Evolutionary conservation across 1,140 invertebrate genomes (phyloP).

Genomic region (Drosophila lacteicornis): DNA sequence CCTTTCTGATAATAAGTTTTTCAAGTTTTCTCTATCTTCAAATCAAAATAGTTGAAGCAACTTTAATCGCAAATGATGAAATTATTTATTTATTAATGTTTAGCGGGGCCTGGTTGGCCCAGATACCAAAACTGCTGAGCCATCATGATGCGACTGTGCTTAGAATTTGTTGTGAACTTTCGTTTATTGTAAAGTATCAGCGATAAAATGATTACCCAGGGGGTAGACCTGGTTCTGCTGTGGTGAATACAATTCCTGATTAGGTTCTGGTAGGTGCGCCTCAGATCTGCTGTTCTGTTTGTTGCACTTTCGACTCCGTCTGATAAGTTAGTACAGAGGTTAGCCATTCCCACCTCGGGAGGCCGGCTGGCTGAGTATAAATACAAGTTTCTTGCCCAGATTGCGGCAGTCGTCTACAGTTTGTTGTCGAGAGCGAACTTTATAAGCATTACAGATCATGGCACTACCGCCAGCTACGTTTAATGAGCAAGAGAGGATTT

Average conservation of each 20-base stretch:
- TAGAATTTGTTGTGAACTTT: neutral
- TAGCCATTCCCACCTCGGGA: neutral
- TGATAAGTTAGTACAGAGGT: constrained; percentile 8
- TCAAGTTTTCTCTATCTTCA: too few relatives aligned
- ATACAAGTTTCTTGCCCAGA: neutral
- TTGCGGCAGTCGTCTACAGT: constrained; percentile 3
- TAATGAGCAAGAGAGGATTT: constrained; percentile 61
- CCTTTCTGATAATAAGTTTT: too few relatives aligned
- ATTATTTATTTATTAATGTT: neutral
- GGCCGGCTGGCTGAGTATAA: constrained; percentile 10
- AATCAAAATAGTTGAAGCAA: neutral
- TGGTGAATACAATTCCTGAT: neutral
- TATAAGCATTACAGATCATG: neutral
- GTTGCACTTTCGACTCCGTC: constrained; percentile 6
- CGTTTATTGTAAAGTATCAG: constrained; percentile 2
- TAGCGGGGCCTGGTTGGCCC: neutral
- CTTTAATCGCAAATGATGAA: neutral
- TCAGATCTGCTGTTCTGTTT: neutral
- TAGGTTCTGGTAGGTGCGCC: neutral
- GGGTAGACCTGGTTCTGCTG: neutral
- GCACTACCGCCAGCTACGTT: neutral
- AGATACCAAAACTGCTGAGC: constrained; percentile 5
- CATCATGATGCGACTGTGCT: neutral
- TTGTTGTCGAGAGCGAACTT: neutral
- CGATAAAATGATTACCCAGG: neutral